Evolutionary conservation across 2,888 invertebrate species (phyloP), one percentile per base, ranked within the genome.

Genomic region (Phragmatobia fuliginosa): DNA sequence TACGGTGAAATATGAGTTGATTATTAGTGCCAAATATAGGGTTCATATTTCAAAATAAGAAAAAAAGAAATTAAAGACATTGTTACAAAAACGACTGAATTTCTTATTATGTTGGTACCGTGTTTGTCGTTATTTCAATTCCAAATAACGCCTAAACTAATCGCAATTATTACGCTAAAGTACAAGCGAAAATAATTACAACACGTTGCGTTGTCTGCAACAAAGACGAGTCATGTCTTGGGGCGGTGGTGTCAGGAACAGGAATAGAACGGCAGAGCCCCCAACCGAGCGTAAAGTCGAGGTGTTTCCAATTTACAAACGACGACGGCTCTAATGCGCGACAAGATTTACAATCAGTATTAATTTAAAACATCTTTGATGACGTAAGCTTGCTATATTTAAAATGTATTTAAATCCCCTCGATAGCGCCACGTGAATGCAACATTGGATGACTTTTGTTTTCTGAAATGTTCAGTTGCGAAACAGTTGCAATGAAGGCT

Each of bases 301-400:
- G 91, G 92, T 92, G 93, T 91, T 92, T 90, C 91, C 91, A 93
- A 93, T 94, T 92, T 92, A 91, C 88, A 82, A 79, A 80, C 83
- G 88, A 84, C 86, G 84, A 82, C 83, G 70, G 81, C 83, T 85
- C 85, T 86, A 88, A 87, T 88, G 86, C 86, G 87, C 85, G 83
- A 86, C 88, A 89, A 92, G 92, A 93, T 94, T 94, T 93, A 93
- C 91, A 91, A 87, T 88, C 88, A 77, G 85, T 87, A 89, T 92
- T 93, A 89, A 93, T 92, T 93, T 92, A 91, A 92, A 92, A 89
- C 84, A 83, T 84, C 83, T 82, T 84, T 74, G 84, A 87, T 92
- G 92, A 92, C 90, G 91, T 88, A 90, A 90, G 86, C 70, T 14
- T 76, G 85, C 84, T 90, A 89, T 87, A 90, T 91, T 89, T 88